phyloP scores from a whole-genome alignment of 2,888 invertebrate species.

The Parapristionchus giblindavisi region DNA sequence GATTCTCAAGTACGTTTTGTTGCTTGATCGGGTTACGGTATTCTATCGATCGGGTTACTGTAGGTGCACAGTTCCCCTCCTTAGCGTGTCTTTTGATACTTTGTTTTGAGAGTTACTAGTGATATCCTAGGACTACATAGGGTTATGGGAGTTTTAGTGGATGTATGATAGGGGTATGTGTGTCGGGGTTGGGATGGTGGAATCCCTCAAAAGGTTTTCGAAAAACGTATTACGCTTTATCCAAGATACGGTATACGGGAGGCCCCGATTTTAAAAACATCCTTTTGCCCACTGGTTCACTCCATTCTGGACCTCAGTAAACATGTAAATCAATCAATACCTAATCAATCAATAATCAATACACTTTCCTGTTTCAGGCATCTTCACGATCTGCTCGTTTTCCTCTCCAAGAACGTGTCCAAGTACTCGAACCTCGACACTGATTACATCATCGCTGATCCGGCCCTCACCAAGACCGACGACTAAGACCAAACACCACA shows the following conservation, averaged over 20 bases:
- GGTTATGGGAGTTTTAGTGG: too few relatives aligned
- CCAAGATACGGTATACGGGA: background rate
- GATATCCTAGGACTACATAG: background rate
- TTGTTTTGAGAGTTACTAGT: background rate
- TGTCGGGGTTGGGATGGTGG: background rate
- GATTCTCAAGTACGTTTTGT: conserved; percentile 9
- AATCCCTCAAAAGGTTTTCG: background rate
- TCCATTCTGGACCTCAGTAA: too few relatives aligned
- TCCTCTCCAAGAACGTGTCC: conserved; percentile 22
- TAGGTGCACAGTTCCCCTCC: background rate
- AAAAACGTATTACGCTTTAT: background rate
- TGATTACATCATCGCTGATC: background rate
- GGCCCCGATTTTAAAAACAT: background rate
- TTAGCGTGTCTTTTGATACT: background rate
- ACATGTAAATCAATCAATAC: background rate
- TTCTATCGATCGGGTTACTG: background rate
- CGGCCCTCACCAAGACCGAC: too few relatives aligned
- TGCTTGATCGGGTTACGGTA: background rate
- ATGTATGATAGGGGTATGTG: background rate
- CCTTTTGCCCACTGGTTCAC: background rate
- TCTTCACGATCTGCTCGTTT: conserved; percentile 13
- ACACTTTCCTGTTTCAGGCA: conserved; percentile 4
- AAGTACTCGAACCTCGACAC: conserved; percentile 7
- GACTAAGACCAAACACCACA: too few relatives aligned
- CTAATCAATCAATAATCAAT: background rate